Percentiles rank a stretch among this genome's conserved stretches.
phyloP scores from a whole-genome alignment of 2,113 vertebrate species.

The Mormoops blainvillei region DNA sequence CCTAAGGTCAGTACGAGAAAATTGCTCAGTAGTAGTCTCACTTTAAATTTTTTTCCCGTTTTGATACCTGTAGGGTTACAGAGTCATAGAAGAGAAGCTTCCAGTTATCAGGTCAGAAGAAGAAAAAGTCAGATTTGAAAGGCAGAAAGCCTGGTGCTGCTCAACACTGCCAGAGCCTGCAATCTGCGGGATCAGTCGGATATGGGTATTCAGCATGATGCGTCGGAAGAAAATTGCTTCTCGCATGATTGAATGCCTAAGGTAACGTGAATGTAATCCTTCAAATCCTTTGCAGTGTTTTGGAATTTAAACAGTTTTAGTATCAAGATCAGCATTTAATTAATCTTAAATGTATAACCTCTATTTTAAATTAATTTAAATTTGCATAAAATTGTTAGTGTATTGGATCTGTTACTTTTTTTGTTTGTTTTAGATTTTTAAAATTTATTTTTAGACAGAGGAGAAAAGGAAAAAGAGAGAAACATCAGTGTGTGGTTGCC shows the following conservation, averaged over 20 bases:
- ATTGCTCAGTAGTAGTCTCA: conserved; percentile 17
- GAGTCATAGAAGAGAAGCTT: conserved; percentile 94
- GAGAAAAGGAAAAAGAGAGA: too few relatives aligned
- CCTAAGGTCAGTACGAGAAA: not conserved
- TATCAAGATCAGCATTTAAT: not conserved
- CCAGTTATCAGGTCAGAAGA: conserved; percentile 89
- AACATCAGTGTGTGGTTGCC: too few relatives aligned
- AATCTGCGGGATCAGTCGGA: conserved; percentile 97
- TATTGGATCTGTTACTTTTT: not conserved
- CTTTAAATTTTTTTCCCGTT: not conserved
- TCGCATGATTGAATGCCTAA: conserved; percentile 96
- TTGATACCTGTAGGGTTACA: conserved; percentile 86
- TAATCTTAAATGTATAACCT: not conserved
- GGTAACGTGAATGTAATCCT: conserved; percentile 76
- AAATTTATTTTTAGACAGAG: too few relatives aligned
- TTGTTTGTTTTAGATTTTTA: too few relatives aligned
- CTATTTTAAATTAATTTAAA: not conserved
- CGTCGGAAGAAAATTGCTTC: conserved; percentile 94
- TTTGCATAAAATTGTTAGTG: not conserved
- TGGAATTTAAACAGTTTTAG: conserved; percentile 9
- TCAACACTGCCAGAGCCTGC: conserved; percentile 94
- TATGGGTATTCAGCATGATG: conserved; percentile 99
- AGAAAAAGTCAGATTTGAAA: conserved; percentile 94
- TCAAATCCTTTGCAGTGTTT: not conserved
- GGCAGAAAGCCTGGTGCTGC: conserved; percentile 98